Evolutionary conservation across 2,888 invertebrate species (phyloP).

Genomic region (Nomada lathburiana): DNA sequence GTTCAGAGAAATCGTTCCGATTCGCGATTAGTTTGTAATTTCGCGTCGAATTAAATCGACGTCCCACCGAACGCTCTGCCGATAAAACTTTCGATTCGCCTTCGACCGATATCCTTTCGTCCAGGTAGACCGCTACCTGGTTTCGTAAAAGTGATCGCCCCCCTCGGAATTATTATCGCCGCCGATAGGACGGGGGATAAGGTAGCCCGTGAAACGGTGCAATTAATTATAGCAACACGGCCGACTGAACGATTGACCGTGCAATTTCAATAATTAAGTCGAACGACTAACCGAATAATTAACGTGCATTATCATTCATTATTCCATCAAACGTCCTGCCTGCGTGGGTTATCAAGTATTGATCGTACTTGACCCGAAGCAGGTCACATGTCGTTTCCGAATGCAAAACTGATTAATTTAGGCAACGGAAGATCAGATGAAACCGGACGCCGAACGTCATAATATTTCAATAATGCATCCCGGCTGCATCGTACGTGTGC

Average conservation of each 20-base stretch:
- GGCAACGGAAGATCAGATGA: constrained; percentile 59
- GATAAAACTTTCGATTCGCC: background rate
- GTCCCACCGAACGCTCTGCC: background rate
- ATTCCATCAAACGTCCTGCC: constrained; percentile 56
- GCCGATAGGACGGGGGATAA: constrained; percentile 31
- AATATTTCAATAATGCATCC: constrained; percentile 55
- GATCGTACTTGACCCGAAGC: constrained; percentile 58
- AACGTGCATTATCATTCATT: constrained; percentile 68
- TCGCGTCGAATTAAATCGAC: constrained; percentile 7
- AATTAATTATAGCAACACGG: constrained; percentile 59
- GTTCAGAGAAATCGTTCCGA: constrained; percentile 7
- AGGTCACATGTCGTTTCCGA: constrained; percentile 45
- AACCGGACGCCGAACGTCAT: constrained; percentile 34
- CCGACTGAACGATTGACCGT: constrained; percentile 60
- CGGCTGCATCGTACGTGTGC: background rate
- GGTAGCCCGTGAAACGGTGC: constrained; percentile 33
- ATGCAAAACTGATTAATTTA: constrained; percentile 65
- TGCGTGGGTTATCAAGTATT: constrained; percentile 59
- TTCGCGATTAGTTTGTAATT: constrained; percentile 35
- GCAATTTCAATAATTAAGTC: constrained; percentile 70
- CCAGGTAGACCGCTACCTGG: background rate
- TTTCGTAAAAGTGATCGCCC: background rate
- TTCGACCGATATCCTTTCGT: background rate
- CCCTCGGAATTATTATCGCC: constrained; percentile 20
- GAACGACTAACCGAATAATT: constrained; percentile 68